Evolutionary conservation across 1,140 invertebrate species (phyloP).

Genomic region (Ceratina australensis): DNA sequence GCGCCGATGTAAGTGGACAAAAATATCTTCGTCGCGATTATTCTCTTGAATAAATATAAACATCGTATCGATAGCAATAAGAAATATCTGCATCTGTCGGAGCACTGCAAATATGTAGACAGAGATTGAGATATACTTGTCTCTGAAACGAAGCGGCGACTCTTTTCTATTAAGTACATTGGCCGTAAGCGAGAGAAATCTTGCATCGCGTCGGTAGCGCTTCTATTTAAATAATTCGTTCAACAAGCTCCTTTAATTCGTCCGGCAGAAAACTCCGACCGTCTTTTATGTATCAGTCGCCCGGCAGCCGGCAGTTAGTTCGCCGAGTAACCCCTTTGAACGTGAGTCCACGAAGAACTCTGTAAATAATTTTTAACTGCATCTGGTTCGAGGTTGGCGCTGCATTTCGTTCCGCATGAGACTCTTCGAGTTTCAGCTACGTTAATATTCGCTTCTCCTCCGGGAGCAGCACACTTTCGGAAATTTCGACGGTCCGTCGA

Average conservation of each 20-base stretch:
- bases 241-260: conserved; percentile 38
- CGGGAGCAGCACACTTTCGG: conserved; percentile 14
- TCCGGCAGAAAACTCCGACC: not conserved
- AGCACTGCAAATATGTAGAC: conserved; percentile 7
- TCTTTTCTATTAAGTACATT: not conserved
- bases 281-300: not conserved
- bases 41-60: too few relatives aligned
- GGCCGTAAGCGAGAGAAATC: not conserved
- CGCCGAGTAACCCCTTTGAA: not conserved
- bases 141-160: not conserved
- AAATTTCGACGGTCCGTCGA: conserved; percentile 1
- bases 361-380: conserved; percentile 15
- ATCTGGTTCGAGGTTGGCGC: too few relatives aligned
- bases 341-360: not conserved
- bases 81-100: not conserved
- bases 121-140: not conserved
- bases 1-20: too few relatives aligned
- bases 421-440: conserved; percentile 4
- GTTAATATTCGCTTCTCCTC: conserved; percentile 4
- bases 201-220: conserved; percentile 6
- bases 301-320: not conserved
- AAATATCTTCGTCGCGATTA: too few relatives aligned
- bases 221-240: conserved; percentile 51
- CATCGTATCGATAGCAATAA: too few relatives aligned
- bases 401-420: not conserved